A percentile compares a stretch with the other conserved stretches of the same genome.
These are phyloP conservation scores for Phrixothrix hirtus DNA, from an alignment of 2,888 invertebrate species.

Conservation along the genomic window DNA sequence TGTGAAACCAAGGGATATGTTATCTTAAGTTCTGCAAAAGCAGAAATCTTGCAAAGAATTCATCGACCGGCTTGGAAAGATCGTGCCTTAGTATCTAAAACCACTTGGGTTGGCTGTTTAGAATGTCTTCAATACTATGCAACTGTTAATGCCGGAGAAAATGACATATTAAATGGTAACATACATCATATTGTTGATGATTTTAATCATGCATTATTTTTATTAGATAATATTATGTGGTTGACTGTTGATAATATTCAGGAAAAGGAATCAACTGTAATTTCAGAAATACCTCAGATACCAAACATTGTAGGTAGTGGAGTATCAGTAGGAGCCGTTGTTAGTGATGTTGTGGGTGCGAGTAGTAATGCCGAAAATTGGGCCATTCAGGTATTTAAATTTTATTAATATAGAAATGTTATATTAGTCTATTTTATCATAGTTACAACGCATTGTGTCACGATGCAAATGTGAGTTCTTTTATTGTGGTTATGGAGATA, in stretches of 20 bases:
- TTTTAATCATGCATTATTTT: neutral
- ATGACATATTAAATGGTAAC: constrained; percentile 66
- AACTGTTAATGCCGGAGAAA: constrained; percentile 84
- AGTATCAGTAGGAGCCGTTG: constrained; percentile 95
- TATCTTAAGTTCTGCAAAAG: constrained; percentile 93
- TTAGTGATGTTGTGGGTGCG: constrained; percentile 87
- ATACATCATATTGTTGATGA: too few species aligned
- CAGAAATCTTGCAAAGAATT: constrained; percentile 87
- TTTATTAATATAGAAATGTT: too few species aligned
- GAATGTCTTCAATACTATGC: constrained; percentile 99
- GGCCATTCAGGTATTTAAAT: constrained; percentile 54
- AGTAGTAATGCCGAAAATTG: constrained; percentile 64
- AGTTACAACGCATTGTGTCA: constrained; percentile 88
- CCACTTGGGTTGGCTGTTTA: constrained; percentile 92
- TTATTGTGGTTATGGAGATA: constrained; percentile 92
- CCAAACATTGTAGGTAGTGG: constrained; percentile 91
- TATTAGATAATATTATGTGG: constrained; percentile 92
- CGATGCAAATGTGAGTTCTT: constrained; percentile 98
- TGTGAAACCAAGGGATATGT: constrained; percentile 97
- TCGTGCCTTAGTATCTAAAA: constrained; percentile 85
- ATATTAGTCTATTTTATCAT: too few species aligned
- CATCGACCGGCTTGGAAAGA: constrained; percentile 90
- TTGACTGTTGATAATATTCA: constrained; percentile 92
- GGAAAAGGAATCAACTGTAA: constrained; percentile 76
- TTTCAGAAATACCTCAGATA: constrained; percentile 80